Base-by-base conservation (phyloP, 1,140 invertebrate species). In the Episyrphus balteatus region DNA sequence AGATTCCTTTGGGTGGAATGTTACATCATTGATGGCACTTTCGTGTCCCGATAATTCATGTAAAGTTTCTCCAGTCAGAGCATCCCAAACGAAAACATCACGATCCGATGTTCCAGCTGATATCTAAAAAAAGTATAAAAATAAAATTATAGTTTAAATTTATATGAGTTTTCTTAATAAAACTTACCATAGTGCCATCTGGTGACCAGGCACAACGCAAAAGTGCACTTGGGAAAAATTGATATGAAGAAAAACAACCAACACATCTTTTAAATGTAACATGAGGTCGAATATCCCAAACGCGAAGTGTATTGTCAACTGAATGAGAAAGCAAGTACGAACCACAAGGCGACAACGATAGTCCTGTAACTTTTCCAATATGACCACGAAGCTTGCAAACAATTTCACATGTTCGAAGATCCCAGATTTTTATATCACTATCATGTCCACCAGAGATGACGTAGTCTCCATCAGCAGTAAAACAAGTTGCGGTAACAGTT, bases 351-450 rank as follows among this genome's bases (percentile, higher is more conserved):
- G 91, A 96, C 1, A 99, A 71, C 17, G 84, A 76, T 48, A 99
- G 56, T 51, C 91, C 93, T 6, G 96, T 99, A 5, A 99, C 79
- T 9, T 93, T 97, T 62, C 99, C 96, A 1, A 85, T 84, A 60
- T 99, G 86, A 2, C 86, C 85, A 56, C 83, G 78, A 60, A 99
- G 74, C 56, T 79, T 82, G 62, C 95, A 93, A 1, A 92, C 64
- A 33, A 95, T 70, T 46, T 85, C 81, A 66, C 92, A 90, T 65
- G 91, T 97, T 42, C 96, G 75, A 17, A 98, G 73, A 70, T 99
- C 97, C 95, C 95, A 99, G 1, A 97, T 87, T 78, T 98, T 98
- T 6, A 99, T 81, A 48, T 95, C 87, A 72, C 99, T 99, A 68
- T 99, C 97, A 42, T 99, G 90, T 5, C 97, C 96, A 36, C 86